phyloP scores from a whole-genome alignment of 1,140 invertebrate species.

The Rhopalosiphum maidis region DNA sequence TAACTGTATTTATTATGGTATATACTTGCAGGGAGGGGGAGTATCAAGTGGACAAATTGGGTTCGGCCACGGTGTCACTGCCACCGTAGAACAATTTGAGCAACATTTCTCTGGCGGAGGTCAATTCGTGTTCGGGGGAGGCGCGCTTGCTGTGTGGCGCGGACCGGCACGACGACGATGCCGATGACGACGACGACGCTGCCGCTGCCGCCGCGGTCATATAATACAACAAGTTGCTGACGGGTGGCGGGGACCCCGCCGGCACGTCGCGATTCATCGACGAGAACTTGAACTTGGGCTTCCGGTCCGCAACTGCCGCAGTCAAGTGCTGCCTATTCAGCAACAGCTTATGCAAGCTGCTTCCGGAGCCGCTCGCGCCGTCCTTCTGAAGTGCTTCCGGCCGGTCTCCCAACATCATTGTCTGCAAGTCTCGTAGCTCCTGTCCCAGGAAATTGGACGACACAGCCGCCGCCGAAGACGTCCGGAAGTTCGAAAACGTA shows the following conservation, averaged over 20 bases:
- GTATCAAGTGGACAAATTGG: conserved; percentile 13
- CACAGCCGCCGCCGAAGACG: background rate
- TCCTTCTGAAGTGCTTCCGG: background rate
- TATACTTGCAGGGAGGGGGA: background rate
- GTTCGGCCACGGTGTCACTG: background rate
- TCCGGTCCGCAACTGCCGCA: background rate
- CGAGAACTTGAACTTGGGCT: conserved; percentile 61
- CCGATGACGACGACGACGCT: background rate
- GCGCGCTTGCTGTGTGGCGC: conserved; percentile 25
- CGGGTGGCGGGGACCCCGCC: conserved; percentile 58
- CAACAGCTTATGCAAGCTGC: conserved; percentile 52
- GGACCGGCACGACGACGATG: background rate
- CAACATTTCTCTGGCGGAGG: conserved; percentile 41
- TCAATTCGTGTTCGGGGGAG: conserved; percentile 36
- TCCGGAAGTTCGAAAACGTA: conserved; percentile 29
- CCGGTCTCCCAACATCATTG: conserved; percentile 35
- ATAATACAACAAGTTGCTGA: conserved; percentile 60
- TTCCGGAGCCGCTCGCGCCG: background rate
- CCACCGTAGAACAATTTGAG: conserved; percentile 44
- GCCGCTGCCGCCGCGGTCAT: conserved; percentile 3
- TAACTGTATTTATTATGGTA: background rate
- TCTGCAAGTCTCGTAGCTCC: conserved; percentile 61
- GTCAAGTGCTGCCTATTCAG: conserved; percentile 58
- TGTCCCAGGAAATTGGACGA: background rate
- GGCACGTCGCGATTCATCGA: conserved; percentile 61